Evolutionary conservation across 1,140 invertebrate species (phyloP).

Genomic region (Diorhabda carinulata): DNA sequence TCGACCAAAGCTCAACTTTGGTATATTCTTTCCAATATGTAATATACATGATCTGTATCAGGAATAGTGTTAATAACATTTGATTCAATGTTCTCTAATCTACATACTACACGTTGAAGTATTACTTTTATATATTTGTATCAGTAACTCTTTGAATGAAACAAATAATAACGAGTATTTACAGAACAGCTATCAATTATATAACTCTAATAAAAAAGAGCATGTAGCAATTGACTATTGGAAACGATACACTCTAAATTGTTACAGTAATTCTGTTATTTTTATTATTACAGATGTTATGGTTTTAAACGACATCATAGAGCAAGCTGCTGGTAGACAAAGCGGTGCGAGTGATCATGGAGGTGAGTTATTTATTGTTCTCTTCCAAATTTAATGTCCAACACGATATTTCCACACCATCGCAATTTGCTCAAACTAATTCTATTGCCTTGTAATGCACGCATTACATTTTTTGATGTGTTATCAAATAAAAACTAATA

Average conservation of each 20-base stretch:
- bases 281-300: constrained; percentile 80
- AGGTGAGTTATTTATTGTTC: constrained; percentile 61
- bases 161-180: too few relatives aligned
- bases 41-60: too few relatives aligned
- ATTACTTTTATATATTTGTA: too few relatives aligned
- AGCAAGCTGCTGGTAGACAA: constrained; percentile 85
- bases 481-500: constrained; percentile 38
- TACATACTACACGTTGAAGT: too few relatives aligned
- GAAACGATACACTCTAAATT: background rate
- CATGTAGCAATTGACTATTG: too few relatives aligned
- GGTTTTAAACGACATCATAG: constrained; percentile 95
- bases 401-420: constrained; percentile 35
- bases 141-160: too few relatives aligned
- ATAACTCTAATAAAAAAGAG: too few relatives aligned
- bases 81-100: too few relatives aligned
- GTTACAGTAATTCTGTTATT: background rate
- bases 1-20: too few relatives aligned
- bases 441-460: constrained; percentile 30
- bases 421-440: constrained; percentile 42
- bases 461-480: constrained; percentile 21
- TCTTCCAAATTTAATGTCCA: constrained; percentile 15
- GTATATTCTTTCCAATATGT: too few relatives aligned
- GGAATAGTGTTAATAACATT: too few relatives aligned
- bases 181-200: too few relatives aligned
- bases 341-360: constrained; percentile 81